Percentiles rank a stretch among this genome's conserved stretches.
phyloP scores from a whole-genome alignment of 2,797 vertebrate species.

The Hoplostethus mediterraneus region DNA sequence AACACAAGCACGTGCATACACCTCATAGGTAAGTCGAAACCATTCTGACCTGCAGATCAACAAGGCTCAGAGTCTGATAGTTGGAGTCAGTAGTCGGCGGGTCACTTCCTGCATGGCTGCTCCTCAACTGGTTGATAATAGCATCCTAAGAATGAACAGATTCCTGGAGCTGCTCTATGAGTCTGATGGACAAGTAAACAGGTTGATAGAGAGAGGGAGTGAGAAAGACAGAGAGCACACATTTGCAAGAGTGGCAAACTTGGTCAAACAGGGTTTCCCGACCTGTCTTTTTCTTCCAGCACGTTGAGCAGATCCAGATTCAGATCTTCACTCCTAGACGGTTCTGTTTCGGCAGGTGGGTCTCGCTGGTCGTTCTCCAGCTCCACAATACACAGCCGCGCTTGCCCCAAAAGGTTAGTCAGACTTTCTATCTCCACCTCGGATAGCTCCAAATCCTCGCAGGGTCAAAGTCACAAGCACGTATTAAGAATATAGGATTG shows the following conservation, averaged over 20 bases:
- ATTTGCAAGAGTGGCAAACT: not conserved
- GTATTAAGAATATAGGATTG: not conserved
- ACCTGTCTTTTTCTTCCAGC: conserved; percentile 1
- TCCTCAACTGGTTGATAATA: conserved; percentile 5
- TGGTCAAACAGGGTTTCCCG: not conserved
- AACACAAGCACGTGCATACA: not conserved
- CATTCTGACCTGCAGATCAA: conserved; percentile 10
- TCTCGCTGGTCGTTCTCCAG: conserved; percentile 5
- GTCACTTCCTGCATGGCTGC: not conserved
- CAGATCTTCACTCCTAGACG: not conserved
- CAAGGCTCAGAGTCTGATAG: not conserved
- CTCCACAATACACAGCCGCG: not conserved
- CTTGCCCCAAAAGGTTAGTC: not conserved
- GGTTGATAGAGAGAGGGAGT: not conserved
- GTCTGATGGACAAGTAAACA: not conserved
- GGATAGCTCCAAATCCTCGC: not conserved
- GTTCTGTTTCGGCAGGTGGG: not conserved
- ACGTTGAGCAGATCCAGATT: not conserved
- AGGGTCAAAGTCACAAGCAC: too few species aligned
- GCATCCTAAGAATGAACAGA: conserved; percentile 9
- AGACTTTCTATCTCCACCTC: not conserved
- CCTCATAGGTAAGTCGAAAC: too few species aligned
- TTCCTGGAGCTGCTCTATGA: conserved; percentile 13
- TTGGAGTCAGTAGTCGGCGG: not conserved
- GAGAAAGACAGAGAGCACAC: not conserved